Percentiles rank a stretch among this genome's conserved stretches.
Evolutionary conservation across 1,140 invertebrate genomes (phyloP).

Genomic region (Lucilia sericata): DNA sequence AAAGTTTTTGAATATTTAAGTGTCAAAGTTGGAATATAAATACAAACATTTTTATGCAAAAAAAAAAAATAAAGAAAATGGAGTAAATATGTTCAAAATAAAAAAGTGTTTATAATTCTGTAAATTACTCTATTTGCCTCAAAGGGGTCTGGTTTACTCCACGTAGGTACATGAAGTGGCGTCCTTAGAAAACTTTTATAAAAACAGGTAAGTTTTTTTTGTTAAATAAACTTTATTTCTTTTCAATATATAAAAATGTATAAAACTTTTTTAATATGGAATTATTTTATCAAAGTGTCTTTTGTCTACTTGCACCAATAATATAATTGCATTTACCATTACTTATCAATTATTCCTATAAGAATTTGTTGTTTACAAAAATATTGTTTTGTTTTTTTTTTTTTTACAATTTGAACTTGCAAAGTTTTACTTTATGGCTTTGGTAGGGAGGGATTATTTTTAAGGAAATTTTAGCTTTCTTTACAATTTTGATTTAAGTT

Average conservation of each 20-base stretch:
- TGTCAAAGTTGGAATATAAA: no score
- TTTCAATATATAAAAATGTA: background rate
- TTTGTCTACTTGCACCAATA: background rate
- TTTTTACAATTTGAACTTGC: background rate
- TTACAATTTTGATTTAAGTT: constrained; percentile 65
- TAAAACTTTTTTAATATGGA: constrained; percentile 16
- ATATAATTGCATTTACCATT: background rate
- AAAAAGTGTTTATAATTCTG: no score
- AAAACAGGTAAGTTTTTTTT: no score
- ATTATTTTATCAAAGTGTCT: background rate
- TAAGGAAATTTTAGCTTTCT: constrained; percentile 35
- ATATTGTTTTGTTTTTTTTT: background rate
- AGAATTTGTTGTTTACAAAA: background rate
- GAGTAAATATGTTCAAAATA: no score
- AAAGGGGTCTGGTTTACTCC: no score
- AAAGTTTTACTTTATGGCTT: constrained; percentile 13
- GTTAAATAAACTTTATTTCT: no score
- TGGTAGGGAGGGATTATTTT: background rate
- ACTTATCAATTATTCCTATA: background rate
- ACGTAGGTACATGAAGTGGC: no score
- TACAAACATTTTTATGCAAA: no score
- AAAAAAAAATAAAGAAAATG: no score
- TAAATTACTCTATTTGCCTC: no score
- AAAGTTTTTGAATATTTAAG: no score
- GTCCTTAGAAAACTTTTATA: no score